Base-by-base conservation (phyloP, 2,888 invertebrate species). In the Tiliacea citrago region DNA sequence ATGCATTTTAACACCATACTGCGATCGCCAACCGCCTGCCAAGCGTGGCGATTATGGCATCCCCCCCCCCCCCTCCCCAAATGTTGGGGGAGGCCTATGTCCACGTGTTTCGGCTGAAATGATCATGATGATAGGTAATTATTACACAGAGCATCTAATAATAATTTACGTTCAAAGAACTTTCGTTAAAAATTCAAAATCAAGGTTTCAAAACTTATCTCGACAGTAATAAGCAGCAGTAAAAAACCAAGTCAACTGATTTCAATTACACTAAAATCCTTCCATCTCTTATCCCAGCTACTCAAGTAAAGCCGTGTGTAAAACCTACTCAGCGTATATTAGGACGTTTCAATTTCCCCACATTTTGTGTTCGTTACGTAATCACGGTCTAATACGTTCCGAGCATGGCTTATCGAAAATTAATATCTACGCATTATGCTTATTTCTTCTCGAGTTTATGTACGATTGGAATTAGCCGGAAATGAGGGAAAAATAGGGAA, bases 361-460 rank as follows among this genome's bases (percentile, higher is more conserved):
- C 58, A 73, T 68, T 79, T 61, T 49, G 61, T 60, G 69, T 75
- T 73, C 70, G 61, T 77, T 77, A 53, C 75, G 75, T 83, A 83
- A 87, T 83, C 82, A 84, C 57, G 63, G 71, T 60, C 71, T 74
- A 74, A 86, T 82, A 83, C 77, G 77, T 68, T 72, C 76, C 72
- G 66, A 67, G 53, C 62, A 62, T 47, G 73, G 69, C 81, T 88
- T 86, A 88, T 88, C 87, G 76, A 57, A 78, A 85, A 87, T 85
- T 84, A 82, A 84, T 87, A 89, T 88, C 84, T 77, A 57, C 78
- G 66, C 68, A 61, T 87, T 86, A 83, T 79, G 67, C 77, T 81
- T 79, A 84, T 85, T 84, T 79, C 77, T 82, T 74, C 51, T 81
- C 55, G 67, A 74, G 62, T 73, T 70, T 76, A 76, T 77, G 66